These are phyloP conservation scores for Scomber scombrus DNA, from an alignment of 2,113 vertebrate genomes.

Conservation along the genomic window DNA sequence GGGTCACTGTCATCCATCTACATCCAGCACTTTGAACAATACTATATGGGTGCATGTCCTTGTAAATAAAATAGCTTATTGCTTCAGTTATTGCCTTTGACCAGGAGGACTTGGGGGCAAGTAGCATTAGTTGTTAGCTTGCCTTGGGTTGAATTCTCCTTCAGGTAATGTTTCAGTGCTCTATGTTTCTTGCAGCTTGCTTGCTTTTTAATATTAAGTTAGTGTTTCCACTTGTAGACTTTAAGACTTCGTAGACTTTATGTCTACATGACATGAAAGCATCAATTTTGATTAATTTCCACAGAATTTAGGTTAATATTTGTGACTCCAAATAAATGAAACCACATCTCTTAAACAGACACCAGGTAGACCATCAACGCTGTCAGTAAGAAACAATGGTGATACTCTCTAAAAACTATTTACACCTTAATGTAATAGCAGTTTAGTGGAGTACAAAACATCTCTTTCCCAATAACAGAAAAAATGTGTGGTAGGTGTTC, in stretches of 20 bases:
- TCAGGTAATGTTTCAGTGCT: neutral
- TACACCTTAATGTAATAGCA: constrained; percentile 10
- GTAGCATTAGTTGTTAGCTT: constrained; percentile 1
- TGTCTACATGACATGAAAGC: no score
- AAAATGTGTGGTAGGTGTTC: constrained; percentile 2
- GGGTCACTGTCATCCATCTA: constrained; percentile 38
- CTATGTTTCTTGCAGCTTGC: neutral
- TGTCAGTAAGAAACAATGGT: no score
- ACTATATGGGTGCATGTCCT: constrained; percentile 37
- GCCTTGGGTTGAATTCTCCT: neutral
- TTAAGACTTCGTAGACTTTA: no score
- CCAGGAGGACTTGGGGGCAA: constrained; percentile 9
- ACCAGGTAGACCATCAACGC: no score
- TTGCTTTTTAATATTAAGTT: no score
- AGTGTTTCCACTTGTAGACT: no score
- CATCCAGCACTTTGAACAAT: constrained; percentile 14
- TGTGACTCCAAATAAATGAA: neutral
- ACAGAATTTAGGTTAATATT: neutral
- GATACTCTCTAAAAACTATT: neutral
- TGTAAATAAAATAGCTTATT: constrained; percentile 52
- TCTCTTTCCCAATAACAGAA: constrained; percentile 14
- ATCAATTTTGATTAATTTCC: neutral
- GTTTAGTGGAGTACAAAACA: constrained; percentile 16
- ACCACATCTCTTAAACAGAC: neutral
- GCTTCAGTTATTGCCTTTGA: constrained; percentile 45